Evolutionary conservation across 2,113 vertebrate species (phyloP), one percentile per base, ranked within the genome.

Genomic region (Nycticebus coucang): DNA sequence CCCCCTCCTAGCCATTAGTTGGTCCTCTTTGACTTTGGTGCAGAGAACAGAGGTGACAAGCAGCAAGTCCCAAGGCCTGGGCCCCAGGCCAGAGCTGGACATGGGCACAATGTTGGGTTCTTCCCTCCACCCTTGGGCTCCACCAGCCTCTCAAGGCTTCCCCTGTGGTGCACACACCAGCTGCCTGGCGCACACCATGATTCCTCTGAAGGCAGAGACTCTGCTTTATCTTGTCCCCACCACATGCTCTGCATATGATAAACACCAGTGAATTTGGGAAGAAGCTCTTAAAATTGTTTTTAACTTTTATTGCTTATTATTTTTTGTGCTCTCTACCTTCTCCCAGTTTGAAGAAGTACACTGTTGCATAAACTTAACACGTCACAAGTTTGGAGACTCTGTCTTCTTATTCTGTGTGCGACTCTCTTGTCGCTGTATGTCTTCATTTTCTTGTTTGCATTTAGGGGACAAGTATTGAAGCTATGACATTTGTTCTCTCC

Each of bases 371-470:
- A 94, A 82, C 53, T 78, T 86, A 78, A 75, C 22, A 82, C 7
- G 78, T 59, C 35, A 62, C 28, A 41, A 41, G 45, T 94, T 90
- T 41, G 4, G 53, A 89, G 28, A 60, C 22, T 53, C 35, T 24
- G 12, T 53, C 28, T 0, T 13, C 3, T 89, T 94, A 82, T 21
- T 68, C 26, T 78, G 15, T 71, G 28, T 59, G 37, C 22, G n/a
- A 59, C 57, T 68, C 45, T 10, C 62, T 45, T 12, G 33, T 41
- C 62, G 55, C 12, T 57, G 15, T 41, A 7, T 45, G 17, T 17
- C 64, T 90, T 71, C 62, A 37, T 81, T 92, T 86, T 78, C 33
- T 81, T 53, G 72, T 89, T 62, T 93, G 18, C 28, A 91, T 74
- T 81, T 78, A 41, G 41, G 5, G 26, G 1, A 24, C 45, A 87